phyloP scores from a whole-genome alignment of 2,888 invertebrate genomes.

The Girardia tigrina region DNA sequence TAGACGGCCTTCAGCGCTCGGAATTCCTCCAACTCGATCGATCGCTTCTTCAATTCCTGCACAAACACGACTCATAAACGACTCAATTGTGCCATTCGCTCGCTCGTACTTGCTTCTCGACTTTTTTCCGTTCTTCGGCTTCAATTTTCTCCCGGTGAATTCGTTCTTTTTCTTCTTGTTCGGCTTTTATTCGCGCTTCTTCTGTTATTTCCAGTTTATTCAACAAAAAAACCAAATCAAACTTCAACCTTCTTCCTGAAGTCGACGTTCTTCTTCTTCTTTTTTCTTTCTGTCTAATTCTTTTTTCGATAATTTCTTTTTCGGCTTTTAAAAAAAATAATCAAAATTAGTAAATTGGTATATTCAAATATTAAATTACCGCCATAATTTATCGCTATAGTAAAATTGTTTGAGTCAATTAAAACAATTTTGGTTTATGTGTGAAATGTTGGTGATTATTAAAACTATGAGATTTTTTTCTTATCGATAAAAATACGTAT shows the following conservation, averaged over 20 bases:
- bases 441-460: too few relatives aligned
- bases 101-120: background rate
- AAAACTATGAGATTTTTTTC: too few relatives aligned
- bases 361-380: background rate
- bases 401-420: background rate
- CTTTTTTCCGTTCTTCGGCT: background rate
- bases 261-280: slow-evolving; percentile 44
- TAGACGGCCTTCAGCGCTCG: background rate
- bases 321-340: background rate
- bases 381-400: slow-evolving; percentile 9
- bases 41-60: background rate
- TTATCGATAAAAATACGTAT: too few relatives aligned
- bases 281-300: slow-evolving; percentile 44
- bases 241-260: slow-evolving; percentile 43
- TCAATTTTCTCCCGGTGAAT: background rate
- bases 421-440: too few relatives aligned
- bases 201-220: background rate
- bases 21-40: background rate
- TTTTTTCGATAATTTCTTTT: slow-evolving; percentile 42
- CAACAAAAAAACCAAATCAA: background rate
- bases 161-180: background rate
- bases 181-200: background rate
- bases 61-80: background rate
- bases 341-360: background rate
- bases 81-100: too few relatives aligned